Conservation (phyloP, 2,888 invertebrate genomes). For the Pachycephus smyrnensis region DNA sequence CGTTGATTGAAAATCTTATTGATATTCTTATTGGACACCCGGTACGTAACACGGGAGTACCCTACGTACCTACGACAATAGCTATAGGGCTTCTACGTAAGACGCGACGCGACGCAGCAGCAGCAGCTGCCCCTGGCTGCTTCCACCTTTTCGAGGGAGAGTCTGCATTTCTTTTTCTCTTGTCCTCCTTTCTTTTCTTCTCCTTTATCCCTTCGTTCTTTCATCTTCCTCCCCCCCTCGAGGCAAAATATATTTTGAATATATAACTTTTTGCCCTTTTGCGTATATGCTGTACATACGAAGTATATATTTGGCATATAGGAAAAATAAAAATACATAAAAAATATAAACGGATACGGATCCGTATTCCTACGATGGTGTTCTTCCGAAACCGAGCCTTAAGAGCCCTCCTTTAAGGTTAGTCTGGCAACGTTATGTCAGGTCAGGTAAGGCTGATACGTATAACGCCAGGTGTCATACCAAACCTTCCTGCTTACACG, state of each 20-base stretch:
- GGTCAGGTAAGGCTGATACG: slow-evolving; percentile 23
- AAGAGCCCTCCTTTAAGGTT: slow-evolving; percentile 29
- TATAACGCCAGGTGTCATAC: slow-evolving; percentile 29
- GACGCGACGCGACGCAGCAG: neutral
- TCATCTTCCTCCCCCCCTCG: slow-evolving; percentile 5
- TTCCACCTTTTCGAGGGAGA: slow-evolving; percentile 1
- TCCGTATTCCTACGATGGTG: neutral
- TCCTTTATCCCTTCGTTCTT: slow-evolving; percentile 17
- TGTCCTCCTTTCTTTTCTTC: slow-evolving; percentile 15
- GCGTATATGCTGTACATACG: no score
- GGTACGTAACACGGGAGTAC: neutral
- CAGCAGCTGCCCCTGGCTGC: neutral
- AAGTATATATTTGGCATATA: no score
- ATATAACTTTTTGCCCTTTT: no score
- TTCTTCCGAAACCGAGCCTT: slow-evolving; percentile 6
- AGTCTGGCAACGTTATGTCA: slow-evolving; percentile 24
- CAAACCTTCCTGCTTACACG: slow-evolving; percentile 1
- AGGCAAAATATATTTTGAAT: no score
- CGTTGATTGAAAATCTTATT: neutral
- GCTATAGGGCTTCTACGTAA: neutral
- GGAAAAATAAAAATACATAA: no score
- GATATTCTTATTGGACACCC: neutral
- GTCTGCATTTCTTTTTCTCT: slow-evolving; percentile 10
- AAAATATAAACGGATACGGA: no score
- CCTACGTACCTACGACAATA: neutral